Evolutionary conservation across 1,140 invertebrate genomes (phyloP).

Genomic region (Octopus sinensis): DNA sequence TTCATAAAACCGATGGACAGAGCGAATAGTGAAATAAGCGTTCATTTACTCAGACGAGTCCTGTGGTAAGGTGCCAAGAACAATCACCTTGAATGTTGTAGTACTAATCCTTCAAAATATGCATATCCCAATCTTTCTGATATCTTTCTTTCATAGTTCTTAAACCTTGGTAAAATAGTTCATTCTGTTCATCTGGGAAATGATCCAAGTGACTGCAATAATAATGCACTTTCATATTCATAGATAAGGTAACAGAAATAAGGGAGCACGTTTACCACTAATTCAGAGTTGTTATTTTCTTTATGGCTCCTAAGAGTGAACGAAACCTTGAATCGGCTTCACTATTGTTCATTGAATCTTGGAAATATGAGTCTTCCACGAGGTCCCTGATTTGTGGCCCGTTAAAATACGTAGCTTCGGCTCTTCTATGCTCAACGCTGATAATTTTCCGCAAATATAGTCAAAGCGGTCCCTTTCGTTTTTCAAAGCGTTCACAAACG

Average conservation of each 20-base stretch:
- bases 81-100: not conserved
- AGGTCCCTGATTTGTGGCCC: not conserved
- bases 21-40: not conserved
- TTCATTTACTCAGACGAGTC: not conserved
- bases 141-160: not conserved
- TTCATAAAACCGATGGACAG: not conserved
- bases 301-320: not conserved
- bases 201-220: not conserved
- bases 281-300: not conserved
- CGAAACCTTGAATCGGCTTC: not conserved
- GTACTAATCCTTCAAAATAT: not conserved
- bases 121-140: not conserved
- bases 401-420: not conserved
- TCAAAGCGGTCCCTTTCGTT: not conserved
- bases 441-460: not conserved
- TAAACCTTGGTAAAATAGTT: not conserved
- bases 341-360: not conserved
- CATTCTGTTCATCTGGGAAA: not conserved
- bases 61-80: not conserved
- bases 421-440: not conserved
- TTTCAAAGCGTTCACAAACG: not conserved
- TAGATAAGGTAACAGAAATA: not conserved
- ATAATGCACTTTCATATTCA: not conserved
- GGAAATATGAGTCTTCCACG: not conserved
- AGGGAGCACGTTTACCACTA: not conserved